Conservation (phyloP, 1,140 invertebrate species). For the Aricia agestis region DNA sequence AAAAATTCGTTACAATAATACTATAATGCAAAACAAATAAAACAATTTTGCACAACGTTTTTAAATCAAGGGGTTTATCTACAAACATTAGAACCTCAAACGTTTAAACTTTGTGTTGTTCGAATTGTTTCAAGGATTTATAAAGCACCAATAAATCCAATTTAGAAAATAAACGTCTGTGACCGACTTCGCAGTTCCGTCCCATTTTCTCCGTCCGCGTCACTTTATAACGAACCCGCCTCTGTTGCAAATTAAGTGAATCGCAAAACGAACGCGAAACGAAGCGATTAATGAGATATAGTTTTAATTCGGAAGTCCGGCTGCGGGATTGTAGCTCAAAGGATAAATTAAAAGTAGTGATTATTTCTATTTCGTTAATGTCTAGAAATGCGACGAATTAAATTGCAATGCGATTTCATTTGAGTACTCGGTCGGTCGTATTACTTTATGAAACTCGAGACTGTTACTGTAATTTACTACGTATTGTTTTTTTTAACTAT, state of each 20-base stretch:
- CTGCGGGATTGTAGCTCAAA: constrained; percentile 14
- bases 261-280: constrained; percentile 43
- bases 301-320: constrained; percentile 27
- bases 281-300: constrained; percentile 42
- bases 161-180: constrained; percentile 12
- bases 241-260: constrained; percentile 39
- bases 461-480: too few relatives aligned
- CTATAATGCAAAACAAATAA: too few relatives aligned
- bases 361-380: too few relatives aligned
- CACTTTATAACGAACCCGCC: constrained; percentile 32
- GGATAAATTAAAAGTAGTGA: too few relatives aligned
- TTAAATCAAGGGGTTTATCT: too few relatives aligned
- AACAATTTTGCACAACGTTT: too few relatives aligned
- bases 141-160: constrained; percentile 17
- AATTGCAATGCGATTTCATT: too few relatives aligned
- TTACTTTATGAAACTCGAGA: too few relatives aligned
- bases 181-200: constrained; percentile 16
- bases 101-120: constrained; percentile 4
- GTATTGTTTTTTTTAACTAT: too few relatives aligned
- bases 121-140: constrained; percentile 11
- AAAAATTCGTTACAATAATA: too few relatives aligned
- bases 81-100: background rate
- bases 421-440: too few relatives aligned
- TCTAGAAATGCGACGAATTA: too few relatives aligned
- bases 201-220: constrained; percentile 14